These are phyloP conservation scores for Cataglyphis livida DNA, from an alignment of 2,888 invertebrate species.

Conservation along the genomic window DNA sequence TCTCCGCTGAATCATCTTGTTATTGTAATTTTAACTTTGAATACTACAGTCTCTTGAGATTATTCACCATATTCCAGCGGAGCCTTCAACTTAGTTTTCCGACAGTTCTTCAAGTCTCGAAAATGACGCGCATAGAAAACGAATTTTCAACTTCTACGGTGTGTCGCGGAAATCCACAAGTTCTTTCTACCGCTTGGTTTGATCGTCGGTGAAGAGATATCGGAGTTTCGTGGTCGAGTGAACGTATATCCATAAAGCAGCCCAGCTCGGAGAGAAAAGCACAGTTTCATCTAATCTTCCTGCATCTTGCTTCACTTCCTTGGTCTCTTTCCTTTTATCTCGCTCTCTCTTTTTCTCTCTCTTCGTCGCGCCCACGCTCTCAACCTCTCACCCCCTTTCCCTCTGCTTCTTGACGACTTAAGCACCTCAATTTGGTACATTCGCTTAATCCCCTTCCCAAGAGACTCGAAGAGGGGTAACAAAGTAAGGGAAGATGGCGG, in stretches of 20 bases:
- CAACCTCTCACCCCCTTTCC: conserved; percentile 59
- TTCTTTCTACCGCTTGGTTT: conserved; percentile 53
- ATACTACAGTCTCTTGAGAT: background rate
- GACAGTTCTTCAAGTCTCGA: background rate
- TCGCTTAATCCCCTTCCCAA: conserved; percentile 78
- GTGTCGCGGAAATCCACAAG: background rate
- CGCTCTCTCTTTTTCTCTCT: conserved; percentile 58
- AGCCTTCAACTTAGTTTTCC: background rate
- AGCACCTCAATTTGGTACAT: conserved; percentile 81
- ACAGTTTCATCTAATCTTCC: conserved; percentile 79
- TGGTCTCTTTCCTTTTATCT: conserved; percentile 57
- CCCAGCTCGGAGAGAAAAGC: conserved; percentile 75
- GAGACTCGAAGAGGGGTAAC: conserved; percentile 57
- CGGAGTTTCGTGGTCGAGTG: conserved; percentile 72
- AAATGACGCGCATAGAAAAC: background rate
- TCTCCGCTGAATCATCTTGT: background rate
- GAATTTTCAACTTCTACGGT: conserved; percentile 24
- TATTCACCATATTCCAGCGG: background rate
- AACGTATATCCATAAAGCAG: conserved; percentile 76
- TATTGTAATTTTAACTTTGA: background rate
- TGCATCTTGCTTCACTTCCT: conserved; percentile 58
- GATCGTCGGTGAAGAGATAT: conserved; percentile 62
- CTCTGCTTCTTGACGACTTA: conserved; percentile 75
- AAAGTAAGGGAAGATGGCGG: conserved; percentile 65
- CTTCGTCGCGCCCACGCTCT: background rate